Conservation (phyloP, 2,888 invertebrate species). For the Eulithis testata region DNA sequence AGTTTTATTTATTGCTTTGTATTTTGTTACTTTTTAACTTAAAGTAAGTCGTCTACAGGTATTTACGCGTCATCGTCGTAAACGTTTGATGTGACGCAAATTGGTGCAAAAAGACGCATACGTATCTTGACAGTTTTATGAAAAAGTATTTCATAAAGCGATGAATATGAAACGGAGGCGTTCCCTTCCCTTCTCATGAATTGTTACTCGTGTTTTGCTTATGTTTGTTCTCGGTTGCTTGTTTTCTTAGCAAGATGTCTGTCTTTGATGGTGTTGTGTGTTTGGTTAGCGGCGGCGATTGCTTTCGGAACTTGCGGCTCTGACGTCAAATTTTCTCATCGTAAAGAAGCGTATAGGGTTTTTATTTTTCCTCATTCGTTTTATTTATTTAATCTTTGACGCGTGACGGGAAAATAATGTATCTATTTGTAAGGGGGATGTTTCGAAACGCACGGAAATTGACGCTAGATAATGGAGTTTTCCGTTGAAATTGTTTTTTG, state of each 20-base stretch:
- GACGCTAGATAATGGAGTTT: constrained; percentile 10
- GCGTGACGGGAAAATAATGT: constrained; percentile 11
- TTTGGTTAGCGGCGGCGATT: constrained; percentile 71
- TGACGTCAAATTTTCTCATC: constrained; percentile 54
- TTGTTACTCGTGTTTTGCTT: constrained; percentile 80
- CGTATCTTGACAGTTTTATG: constrained; percentile 59
- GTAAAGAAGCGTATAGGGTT: constrained; percentile 13
- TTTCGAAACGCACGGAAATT: constrained; percentile 9
- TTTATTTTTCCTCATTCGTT: constrained; percentile 25
- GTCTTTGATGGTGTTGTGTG: constrained; percentile 76
- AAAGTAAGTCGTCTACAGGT: constrained; percentile 16
- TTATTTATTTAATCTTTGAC: constrained; percentile 28
- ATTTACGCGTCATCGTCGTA: constrained; percentile 22
- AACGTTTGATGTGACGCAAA: constrained; percentile 44
- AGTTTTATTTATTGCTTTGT: constrained; percentile 18
- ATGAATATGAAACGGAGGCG: constrained; percentile 58
- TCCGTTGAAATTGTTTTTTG: constrained; percentile 2
- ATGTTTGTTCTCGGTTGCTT: constrained; percentile 78
- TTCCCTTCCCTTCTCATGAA: constrained; percentile 69
- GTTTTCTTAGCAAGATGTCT: constrained; percentile 82
- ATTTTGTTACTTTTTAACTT: constrained; percentile 13
- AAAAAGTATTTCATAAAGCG: constrained; percentile 65
- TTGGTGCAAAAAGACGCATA: constrained; percentile 52
- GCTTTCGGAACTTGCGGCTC: constrained; percentile 58
- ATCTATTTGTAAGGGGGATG: constrained; percentile 6